Conservation (phyloP, 2,113 vertebrate genomes). For the Oxyruncus cristatus region DNA sequence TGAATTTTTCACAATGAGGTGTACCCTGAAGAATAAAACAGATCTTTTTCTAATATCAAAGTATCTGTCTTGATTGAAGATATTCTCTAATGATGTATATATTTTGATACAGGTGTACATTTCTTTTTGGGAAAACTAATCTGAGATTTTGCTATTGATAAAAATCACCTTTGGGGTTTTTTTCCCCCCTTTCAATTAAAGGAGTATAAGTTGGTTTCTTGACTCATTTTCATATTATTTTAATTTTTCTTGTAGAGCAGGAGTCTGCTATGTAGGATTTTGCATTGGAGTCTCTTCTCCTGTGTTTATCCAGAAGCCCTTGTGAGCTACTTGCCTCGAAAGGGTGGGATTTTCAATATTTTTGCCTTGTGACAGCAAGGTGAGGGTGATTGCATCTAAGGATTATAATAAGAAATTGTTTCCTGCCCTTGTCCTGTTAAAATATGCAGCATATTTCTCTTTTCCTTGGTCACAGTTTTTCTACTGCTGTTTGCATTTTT, state of each 20-base stretch:
- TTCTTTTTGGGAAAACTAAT: background rate
- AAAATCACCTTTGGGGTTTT: background rate
- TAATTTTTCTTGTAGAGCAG: background rate
- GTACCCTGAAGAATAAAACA: background rate
- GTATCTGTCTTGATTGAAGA: background rate
- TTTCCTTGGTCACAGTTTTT: background rate
- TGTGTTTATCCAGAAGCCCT: background rate
- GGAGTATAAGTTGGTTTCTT: background rate
- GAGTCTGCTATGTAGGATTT: background rate
- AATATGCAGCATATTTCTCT: background rate
- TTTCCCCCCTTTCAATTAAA: background rate
- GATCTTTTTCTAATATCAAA: background rate
- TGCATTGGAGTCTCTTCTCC: background rate
- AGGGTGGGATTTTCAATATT: background rate
- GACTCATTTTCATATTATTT: background rate
- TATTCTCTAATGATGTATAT: background rate
- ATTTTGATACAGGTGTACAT: background rate
- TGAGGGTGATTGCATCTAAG: background rate
- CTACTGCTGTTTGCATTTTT: background rate
- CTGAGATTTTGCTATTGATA: background rate
- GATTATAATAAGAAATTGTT: background rate
- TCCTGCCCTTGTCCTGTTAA: background rate
- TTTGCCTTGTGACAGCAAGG: background rate
- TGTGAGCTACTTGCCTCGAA: background rate
- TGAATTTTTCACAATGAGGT: too few relatives aligned